These are phyloP conservation scores for Leucania comma DNA, from an alignment of 2,888 invertebrate species.

Conservation along the genomic window DNA sequence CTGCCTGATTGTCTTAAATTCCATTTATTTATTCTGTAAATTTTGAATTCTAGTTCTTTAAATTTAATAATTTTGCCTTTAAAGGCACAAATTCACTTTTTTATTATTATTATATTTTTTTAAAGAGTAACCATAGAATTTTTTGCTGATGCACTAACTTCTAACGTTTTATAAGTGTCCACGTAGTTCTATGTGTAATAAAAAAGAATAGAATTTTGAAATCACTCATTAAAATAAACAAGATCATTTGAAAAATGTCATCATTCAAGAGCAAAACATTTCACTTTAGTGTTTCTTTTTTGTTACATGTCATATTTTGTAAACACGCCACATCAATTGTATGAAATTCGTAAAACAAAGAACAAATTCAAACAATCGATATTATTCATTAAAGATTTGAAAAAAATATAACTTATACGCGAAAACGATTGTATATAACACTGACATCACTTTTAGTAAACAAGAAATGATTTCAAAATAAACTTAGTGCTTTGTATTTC, in stretches of 20 bases:
- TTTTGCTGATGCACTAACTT: too few species aligned
- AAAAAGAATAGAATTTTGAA: too few species aligned
- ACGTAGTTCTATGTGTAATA: too few species aligned
- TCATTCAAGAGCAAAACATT: background rate
- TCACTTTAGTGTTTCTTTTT: background rate
- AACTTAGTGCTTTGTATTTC: constrained; percentile 4
- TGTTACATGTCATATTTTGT: background rate
- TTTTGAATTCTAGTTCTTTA: too few species aligned
- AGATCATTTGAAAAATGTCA: background rate
- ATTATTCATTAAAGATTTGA: background rate
- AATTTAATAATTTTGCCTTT: too few species aligned
- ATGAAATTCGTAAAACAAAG: background rate
- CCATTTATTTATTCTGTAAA: too few species aligned
- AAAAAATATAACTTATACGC: background rate
- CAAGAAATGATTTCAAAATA: constrained; percentile 24
- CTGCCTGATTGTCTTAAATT: too few species aligned
- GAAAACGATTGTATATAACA: background rate
- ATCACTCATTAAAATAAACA: background rate
- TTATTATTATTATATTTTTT: too few species aligned
- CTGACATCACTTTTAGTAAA: constrained; percentile 18
- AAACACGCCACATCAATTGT: background rate
- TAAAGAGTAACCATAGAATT: too few species aligned
- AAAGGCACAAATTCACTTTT: background rate
- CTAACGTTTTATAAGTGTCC: too few species aligned
- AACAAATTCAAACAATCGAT: background rate